phyloP scores from a whole-genome alignment of 2,113 vertebrate genomes.

The Salvelinus fontinalis region DNA sequence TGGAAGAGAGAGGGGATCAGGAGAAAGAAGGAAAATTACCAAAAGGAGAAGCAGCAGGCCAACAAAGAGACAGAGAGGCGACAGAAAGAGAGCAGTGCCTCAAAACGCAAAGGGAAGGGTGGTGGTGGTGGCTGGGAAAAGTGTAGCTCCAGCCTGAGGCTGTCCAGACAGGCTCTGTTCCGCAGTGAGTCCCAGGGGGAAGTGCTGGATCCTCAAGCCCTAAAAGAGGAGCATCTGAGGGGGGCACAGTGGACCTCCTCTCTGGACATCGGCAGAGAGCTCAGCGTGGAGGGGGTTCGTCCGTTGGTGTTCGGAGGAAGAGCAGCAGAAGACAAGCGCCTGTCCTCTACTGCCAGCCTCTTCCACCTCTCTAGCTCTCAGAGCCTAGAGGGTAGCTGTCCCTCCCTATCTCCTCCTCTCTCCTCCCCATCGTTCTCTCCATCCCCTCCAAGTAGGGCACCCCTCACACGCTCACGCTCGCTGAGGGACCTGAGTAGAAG shows the following conservation, averaged over 20 bases:
- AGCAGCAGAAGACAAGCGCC: slow-evolving; percentile 65
- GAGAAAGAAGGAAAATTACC: slow-evolving; percentile 55
- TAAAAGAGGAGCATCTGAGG: slow-evolving; percentile 54
- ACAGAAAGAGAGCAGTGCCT: slow-evolving; percentile 56
- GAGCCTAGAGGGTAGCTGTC: slow-evolving; percentile 75
- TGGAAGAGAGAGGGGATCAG: slow-evolving; percentile 63
- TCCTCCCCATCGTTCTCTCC: slow-evolving; percentile 77
- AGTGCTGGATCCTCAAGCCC: slow-evolving; percentile 62
- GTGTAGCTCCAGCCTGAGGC: slow-evolving; percentile 66
- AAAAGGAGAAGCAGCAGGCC: slow-evolving; percentile 50
- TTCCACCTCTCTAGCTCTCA: slow-evolving; percentile 78
- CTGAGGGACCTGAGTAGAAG: slow-evolving; percentile 78
- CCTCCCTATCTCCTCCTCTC: slow-evolving; percentile 71
- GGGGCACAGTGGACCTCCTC: slow-evolving; percentile 77
- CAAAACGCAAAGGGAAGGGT: slow-evolving; percentile 55
- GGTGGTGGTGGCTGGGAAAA: slow-evolving; percentile 56
- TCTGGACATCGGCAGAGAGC: slow-evolving; percentile 71
- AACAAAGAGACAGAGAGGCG: slow-evolving; percentile 38
- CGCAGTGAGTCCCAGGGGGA: slow-evolving; percentile 78
- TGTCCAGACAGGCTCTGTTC: slow-evolving; percentile 71
- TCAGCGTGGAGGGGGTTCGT: slow-evolving; percentile 50
- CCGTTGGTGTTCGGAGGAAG: slow-evolving; percentile 19
- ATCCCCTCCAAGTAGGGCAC: slow-evolving; percentile 61
- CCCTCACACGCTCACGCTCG: slow-evolving; percentile 75
- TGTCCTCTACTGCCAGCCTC: slow-evolving; percentile 76